Evolutionary conservation across 2,797 vertebrate genomes (phyloP), one percentile per base, ranked within the genome.

Genomic region (Microctenopoma lineatum): DNA sequence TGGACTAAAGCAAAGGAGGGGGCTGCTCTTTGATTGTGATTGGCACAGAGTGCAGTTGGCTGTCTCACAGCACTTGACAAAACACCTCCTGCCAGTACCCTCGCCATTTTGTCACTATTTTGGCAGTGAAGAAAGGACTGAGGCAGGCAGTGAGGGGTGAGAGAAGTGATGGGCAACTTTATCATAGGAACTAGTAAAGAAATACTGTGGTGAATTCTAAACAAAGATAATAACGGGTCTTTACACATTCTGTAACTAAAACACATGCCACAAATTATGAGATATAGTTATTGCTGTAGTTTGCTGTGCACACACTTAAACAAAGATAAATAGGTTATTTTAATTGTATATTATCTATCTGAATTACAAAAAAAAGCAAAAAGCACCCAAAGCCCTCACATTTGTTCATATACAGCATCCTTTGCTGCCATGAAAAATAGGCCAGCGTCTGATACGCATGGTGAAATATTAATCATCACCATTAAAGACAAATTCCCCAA

Each of bases 391-490:
- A 77, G 55, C 70, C 45, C 60, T 61, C 59, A 44, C 59, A 66
- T 54, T 32, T 21, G 18, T 66, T 73, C 80, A 61, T 73, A 68
- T 29, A 64, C 82, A 68, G 54, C 56, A 42, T 62, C 67, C 66
- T 67, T 50, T 69, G 67, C 80, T 8, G 48, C 75, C 50, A 59
- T 84, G 77, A 86, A 89, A 92, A 92, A 87, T 83, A 89, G 90
- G 84, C 62, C 87, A 87, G 79, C 56, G 39, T 85, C 80, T 81
- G 88, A 90, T 86, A 87, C 80, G 75, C 59, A 7, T 80, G 82
- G 91, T 93, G 83, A 92, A 93, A 92, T 91, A 92, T 93, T 92
- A 88, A 92, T 90, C 78, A 77, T 84, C 75, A 77, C 85, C 88
- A 90, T 88, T 90, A 91, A 89, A 90, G 87, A 90, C 80, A 87